Evolutionary conservation across 1,140 invertebrate genomes (phyloP).

Genomic region (Atta colombica): DNA sequence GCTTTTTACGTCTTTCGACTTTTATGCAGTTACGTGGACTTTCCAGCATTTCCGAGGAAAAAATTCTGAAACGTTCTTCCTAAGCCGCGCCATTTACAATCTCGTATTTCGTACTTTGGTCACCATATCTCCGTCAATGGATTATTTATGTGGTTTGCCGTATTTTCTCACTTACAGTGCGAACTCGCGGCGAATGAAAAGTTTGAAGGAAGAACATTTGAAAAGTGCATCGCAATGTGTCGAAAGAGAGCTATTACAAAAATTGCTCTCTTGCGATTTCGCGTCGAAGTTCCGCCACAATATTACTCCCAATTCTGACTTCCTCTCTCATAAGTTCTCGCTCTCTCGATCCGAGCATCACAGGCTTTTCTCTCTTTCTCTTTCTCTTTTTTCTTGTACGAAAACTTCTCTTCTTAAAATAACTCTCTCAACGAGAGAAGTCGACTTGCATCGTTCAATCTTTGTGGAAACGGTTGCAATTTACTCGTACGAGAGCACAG

Average conservation of each 20-base stretch:
- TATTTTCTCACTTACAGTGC: slow-evolving; percentile 12
- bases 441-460: slow-evolving; percentile 22
- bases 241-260: slow-evolving; percentile 44
- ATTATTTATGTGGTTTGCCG: slow-evolving; percentile 23
- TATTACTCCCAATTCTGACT: slow-evolving; percentile 38
- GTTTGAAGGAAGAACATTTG: not conserved
- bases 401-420: slow-evolving; percentile 47
- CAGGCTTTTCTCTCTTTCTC: not conserved
- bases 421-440: slow-evolving; percentile 27
- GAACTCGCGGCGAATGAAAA: slow-evolving; percentile 34
- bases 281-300: slow-evolving; percentile 17
- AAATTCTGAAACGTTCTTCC: slow-evolving; percentile 10
- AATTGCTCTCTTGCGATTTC: slow-evolving; percentile 41
- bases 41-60: not conserved
- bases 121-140: not conserved
- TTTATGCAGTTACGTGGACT: not conserved
- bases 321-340: slow-evolving; percentile 44
- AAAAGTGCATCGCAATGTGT: slow-evolving; percentile 33
- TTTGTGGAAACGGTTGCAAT: slow-evolving; percentile 46
- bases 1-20: slow-evolving; percentile 19
- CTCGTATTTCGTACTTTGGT: not conserved
- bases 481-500: not conserved
- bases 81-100: not conserved
- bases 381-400: not conserved
- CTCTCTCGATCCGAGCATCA: slow-evolving; percentile 21